Base-by-base conservation (phyloP, 2,888 invertebrate genomes). In the Volucella zonaria region DNA sequence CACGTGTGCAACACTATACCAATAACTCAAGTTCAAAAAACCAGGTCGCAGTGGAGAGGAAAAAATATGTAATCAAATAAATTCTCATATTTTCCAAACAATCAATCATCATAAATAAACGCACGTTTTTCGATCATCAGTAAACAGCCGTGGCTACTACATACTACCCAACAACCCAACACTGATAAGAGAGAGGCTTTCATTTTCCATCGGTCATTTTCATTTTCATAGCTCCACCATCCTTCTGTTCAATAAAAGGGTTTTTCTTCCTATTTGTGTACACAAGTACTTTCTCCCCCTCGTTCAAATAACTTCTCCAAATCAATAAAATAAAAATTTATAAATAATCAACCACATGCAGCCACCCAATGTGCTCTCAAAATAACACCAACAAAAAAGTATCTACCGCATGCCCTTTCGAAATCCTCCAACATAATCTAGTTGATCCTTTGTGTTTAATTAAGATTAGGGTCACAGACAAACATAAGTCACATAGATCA, bases 371-470 rank as follows among this genome's bases (percentile, higher is more conserved):
- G 42, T 52, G 76, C 49, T 12, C 6, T 2, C 1, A 1, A 45
- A 40, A 18, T 51, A 40, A 31, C 11, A 40, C 15, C 8, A 64
- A 12, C 10, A 76, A 58, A n/a, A 62, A 11, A 14, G 43, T 61
- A 67, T 78, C 75, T 43, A 61, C 14, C 75, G 61, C 76, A 70
- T 68, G 47, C 75, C 31, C 40, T 66, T 42, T 54, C 64, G 6
- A 31, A 68, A 56, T 74, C 59, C 58, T 40, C 45, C 9, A 38
- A 18, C 71, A 45, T 82, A 74, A 82, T 82, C 82, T 79, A 74
- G 68, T 82, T 82, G 82, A 82, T 82, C 82, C 82, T 79, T 3
- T 82, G 43, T 82, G 75, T 83, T 80, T 75, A 83, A 83, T 80
- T 80, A 80, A 83, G 75, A 83, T 80, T 83, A 79, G 70, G 83